These are phyloP conservation scores for Vidua macroura DNA, from an alignment of 2,113 vertebrate genomes.

Conservation along the genomic window DNA sequence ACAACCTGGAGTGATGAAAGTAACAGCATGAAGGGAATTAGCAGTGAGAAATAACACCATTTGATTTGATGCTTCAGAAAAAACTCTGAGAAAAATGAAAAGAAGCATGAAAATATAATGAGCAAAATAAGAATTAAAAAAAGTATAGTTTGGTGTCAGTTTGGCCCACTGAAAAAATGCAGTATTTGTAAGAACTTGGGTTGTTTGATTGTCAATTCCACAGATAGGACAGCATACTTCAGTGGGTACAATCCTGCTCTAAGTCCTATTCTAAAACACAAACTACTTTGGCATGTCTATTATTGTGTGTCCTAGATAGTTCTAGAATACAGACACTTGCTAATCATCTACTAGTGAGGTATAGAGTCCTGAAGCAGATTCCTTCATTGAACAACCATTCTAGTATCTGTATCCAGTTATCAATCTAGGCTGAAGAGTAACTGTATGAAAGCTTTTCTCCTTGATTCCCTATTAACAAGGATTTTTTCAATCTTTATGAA, in stretches of 20 bases:
- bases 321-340: not conserved
- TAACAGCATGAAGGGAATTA: not conserved
- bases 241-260: not conserved
- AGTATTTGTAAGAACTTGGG: not conserved
- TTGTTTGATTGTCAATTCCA: not conserved
- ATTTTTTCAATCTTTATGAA: not conserved
- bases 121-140: not conserved
- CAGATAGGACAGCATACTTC: not conserved
- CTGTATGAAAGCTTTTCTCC: not conserved
- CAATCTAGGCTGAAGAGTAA: not conserved
- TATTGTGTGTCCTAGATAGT: not conserved
- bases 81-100: not conserved
- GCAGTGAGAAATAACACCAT: not conserved
- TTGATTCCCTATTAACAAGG: not conserved
- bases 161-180: not conserved
- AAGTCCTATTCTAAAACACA: not conserved
- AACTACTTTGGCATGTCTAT: fast-evolving
- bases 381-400: not conserved
- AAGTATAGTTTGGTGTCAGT: fast-evolving
- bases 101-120: not conserved
- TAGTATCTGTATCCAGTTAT: not conserved
- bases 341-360: not conserved
- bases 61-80: not conserved
- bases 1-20: not conserved
- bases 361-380: not conserved